phyloP scores from a whole-genome alignment of 1,140 invertebrate species.

The Micrasema longulum region DNA sequence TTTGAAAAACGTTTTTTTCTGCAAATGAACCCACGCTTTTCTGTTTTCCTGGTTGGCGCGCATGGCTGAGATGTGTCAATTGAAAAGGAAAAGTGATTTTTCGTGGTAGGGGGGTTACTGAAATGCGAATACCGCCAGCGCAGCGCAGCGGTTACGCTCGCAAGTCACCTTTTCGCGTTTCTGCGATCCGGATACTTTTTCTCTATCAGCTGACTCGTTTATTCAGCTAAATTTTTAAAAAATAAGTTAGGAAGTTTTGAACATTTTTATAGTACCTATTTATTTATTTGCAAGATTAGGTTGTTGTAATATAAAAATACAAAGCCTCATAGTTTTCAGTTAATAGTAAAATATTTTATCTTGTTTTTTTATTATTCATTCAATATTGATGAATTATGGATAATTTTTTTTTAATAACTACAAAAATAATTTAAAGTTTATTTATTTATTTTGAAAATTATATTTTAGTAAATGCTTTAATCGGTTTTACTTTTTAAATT shows the following conservation, averaged over 20 bases:
- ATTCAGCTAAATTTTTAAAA: neutral
- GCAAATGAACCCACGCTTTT: neutral
- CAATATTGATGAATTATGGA: neutral
- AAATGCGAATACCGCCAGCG: neutral
- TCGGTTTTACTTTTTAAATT: too few relatives aligned
- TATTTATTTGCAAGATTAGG: neutral
- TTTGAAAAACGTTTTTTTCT: slow-evolving; percentile 15
- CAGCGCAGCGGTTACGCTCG: too few relatives aligned
- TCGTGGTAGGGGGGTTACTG: too few relatives aligned
- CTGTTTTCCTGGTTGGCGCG: neutral
- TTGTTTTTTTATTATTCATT: neutral
- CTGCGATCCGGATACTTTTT: neutral
- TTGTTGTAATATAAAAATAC: neutral
- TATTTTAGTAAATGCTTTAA: too few relatives aligned
- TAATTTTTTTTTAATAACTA: too few relatives aligned
- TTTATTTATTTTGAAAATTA: too few relatives aligned
- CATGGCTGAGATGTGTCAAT: neutral
- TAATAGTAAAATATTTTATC: neutral
- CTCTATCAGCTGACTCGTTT: neutral
- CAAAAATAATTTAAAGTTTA: too few relatives aligned
- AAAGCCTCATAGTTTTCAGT: neutral
- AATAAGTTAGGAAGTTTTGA: neutral
- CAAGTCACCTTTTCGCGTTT: slow-evolving; percentile 13
- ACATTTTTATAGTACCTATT: neutral
- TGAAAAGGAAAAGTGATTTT: slow-evolving; percentile 6